These are phyloP conservation scores for Gymnodraco acuticeps DNA, from an alignment of 2,797 vertebrate species.

Conservation along the genomic window DNA sequence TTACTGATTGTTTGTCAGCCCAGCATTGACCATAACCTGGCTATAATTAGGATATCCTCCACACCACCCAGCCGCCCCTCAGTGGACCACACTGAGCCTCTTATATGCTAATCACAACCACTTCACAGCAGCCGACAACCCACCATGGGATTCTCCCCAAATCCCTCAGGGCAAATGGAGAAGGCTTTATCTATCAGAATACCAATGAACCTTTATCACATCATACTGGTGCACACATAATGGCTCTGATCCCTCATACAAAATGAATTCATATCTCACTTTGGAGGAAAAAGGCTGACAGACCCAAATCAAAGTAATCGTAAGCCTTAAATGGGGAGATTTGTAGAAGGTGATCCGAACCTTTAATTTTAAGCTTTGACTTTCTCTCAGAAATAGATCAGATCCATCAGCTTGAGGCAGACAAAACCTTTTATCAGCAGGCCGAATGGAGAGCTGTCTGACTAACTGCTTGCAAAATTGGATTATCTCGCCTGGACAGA, in stretches of 20 bases:
- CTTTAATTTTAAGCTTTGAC: slow-evolving; percentile 53
- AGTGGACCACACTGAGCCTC: slow-evolving; percentile 44
- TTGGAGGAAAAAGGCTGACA: slow-evolving; percentile 48
- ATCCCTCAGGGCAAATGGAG: slow-evolving; percentile 50
- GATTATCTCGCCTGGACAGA: slow-evolving; percentile 62
- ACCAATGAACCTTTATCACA: slow-evolving; percentile 64
- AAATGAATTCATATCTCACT: slow-evolving; percentile 49
- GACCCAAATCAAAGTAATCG: slow-evolving; percentile 48
- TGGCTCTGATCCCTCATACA: slow-evolving; percentile 7
- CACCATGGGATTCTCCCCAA: slow-evolving; percentile 50
- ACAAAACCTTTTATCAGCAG: slow-evolving; percentile 61
- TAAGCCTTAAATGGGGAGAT: slow-evolving; percentile 34
- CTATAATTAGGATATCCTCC: slow-evolving; percentile 52
- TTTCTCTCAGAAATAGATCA: slow-evolving; percentile 46
- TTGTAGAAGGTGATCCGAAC: slow-evolving; percentile 39
- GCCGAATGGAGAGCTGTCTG: slow-evolving; percentile 38
- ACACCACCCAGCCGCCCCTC: slow-evolving; percentile 19
- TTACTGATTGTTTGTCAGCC: slow-evolving; percentile 32
- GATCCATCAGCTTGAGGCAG: slow-evolving; percentile 60
- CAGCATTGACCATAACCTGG: slow-evolving; percentile 20
- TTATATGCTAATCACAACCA: slow-evolving; percentile 65
- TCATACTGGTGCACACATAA: slow-evolving; percentile 13
- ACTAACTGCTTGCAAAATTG: slow-evolving; percentile 53
- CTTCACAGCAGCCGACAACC: slow-evolving; percentile 37
- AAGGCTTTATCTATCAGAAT: slow-evolving; percentile 70